These are phyloP conservation scores for Oreochromis grahami DNA, from an alignment of 2,797 vertebrate genomes.

Conservation along the genomic window DNA sequence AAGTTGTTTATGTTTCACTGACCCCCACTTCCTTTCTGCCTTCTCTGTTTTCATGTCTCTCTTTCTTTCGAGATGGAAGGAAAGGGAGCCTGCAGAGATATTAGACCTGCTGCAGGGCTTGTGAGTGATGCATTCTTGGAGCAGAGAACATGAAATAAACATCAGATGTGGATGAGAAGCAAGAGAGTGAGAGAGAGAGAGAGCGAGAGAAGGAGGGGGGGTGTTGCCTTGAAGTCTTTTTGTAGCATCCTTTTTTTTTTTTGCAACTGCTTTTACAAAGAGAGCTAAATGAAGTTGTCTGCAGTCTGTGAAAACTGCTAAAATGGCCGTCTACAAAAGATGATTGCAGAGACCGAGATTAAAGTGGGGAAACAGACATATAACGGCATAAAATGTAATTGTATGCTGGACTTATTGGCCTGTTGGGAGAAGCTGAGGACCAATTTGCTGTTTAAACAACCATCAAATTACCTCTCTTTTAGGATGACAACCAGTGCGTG, in stretches of 20 bases:
- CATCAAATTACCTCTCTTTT: conserved; percentile 63
- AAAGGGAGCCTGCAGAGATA: conserved; percentile 27
- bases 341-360: conserved; percentile 34
- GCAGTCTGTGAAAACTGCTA: conserved; percentile 39
- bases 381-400: conserved; percentile 62
- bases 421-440: conserved; percentile 55
- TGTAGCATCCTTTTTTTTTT: conserved; percentile 2
- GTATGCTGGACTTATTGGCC: conserved; percentile 56
- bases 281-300: conserved; percentile 38
- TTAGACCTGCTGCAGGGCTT: conserved; percentile 39
- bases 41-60: background rate
- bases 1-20: conserved; percentile 10
- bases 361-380: conserved; percentile 45
- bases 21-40: background rate
- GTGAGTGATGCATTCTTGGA: conserved; percentile 51
- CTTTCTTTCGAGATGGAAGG: conserved; percentile 17
- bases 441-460: conserved; percentile 71
- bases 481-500: conserved; percentile 57
- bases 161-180: conserved; percentile 41
- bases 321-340: conserved; percentile 38
- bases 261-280: conserved; percentile 17
- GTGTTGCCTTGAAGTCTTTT: background rate
- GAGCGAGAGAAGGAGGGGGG: background rate
- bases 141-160: conserved; percentile 66
- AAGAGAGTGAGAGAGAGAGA: background rate